phyloP scores from a whole-genome alignment of 2,797 vertebrate genomes.

The Parotocinclus haroldoi region DNA sequence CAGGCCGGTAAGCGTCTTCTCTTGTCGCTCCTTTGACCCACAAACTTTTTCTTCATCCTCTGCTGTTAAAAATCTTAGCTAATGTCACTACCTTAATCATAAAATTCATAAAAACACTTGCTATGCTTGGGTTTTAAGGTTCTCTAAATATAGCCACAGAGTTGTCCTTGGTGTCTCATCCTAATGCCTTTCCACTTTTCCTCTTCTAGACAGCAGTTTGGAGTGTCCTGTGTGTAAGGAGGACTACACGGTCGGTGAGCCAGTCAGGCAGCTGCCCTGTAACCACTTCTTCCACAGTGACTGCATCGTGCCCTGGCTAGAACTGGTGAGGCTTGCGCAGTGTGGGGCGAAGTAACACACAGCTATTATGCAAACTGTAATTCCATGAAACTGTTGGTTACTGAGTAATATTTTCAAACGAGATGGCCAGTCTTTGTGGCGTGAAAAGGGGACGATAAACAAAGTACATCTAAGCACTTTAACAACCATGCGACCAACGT shows the following conservation, averaged over 20 bases:
- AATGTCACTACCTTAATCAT: no score
- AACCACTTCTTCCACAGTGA: conserved; percentile 96
- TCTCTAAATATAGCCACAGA: not conserved
- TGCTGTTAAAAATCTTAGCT: not conserved
- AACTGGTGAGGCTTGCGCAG: conserved; percentile 81
- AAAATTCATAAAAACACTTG: no score
- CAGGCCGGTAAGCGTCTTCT: conserved; percentile 71
- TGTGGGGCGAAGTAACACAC: not conserved
- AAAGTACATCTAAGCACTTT: no score
- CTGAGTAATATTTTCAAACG: no score
- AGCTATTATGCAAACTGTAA: no score
- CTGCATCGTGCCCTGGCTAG: conserved; percentile 97
- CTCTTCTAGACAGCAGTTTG: conserved; percentile 75
- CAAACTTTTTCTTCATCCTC: not conserved
- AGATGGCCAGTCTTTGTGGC: no score
- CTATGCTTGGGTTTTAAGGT: no score
- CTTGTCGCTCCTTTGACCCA: conserved; percentile 32
- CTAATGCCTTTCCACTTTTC: not conserved
- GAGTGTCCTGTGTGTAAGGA: conserved; percentile 98
- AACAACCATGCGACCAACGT: no score
- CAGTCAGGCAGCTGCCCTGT: conserved; percentile 91
- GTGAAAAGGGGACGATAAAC: no score
- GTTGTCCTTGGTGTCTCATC: no score
- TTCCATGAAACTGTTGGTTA: no score
- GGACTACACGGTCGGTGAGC: conserved; percentile 85